phyloP scores from a whole-genome alignment of 2,113 vertebrate species.

The Emydura subglobosa region DNA sequence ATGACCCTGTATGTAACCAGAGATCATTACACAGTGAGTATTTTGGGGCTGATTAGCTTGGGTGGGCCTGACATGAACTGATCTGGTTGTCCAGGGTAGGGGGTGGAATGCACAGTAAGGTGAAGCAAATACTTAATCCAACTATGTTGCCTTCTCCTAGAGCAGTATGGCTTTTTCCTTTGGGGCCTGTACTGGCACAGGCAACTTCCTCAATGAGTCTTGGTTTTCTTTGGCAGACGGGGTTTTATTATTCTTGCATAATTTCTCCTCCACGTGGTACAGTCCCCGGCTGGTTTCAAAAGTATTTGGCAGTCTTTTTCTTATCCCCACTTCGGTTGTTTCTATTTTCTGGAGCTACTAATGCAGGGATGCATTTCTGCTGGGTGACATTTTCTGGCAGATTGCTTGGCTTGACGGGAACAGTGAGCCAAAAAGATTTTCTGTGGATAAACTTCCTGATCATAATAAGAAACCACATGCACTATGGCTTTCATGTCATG shows the following conservation, averaged over 20 bases:
- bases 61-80: not conserved
- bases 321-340: constrained; percentile 27
- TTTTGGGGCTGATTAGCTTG: not conserved
- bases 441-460: constrained; percentile 62
- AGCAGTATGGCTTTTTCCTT: constrained; percentile 73
- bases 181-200: constrained; percentile 74
- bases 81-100: not conserved
- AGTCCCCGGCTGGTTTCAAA: constrained; percentile 62
- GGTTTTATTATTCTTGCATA: constrained; percentile 66
- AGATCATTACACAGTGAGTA: not conserved
- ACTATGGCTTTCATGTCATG: constrained; percentile 20
- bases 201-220: constrained; percentile 71
- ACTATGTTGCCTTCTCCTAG: constrained; percentile 40
- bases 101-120: not conserved
- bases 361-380: constrained; percentile 20
- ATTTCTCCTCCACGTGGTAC: constrained; percentile 56
- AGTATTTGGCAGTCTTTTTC: constrained; percentile 55
- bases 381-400: constrained; percentile 62
- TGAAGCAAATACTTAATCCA: constrained; percentile 28
- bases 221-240: constrained; percentile 73
- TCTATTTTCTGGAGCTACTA: constrained; percentile 39
- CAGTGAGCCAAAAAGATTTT: constrained; percentile 62
- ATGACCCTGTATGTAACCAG: not conserved
- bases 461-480: too few relatives aligned
- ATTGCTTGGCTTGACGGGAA: constrained; percentile 58